phyloP scores from a whole-genome alignment of 2,888 invertebrate species.

The Dromius quadrimaculatus region DNA sequence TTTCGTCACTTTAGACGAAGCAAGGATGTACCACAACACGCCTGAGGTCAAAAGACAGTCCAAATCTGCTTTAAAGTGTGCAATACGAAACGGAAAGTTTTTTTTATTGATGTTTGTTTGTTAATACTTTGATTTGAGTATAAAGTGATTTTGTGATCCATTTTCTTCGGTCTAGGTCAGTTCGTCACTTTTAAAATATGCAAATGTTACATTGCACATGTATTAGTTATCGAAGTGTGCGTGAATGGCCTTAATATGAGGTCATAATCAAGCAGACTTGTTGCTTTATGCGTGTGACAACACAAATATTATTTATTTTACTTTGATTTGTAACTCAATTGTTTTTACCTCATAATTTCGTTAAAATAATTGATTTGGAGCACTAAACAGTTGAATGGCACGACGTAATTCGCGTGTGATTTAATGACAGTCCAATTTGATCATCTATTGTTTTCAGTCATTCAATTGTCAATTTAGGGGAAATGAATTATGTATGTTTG shows the following conservation, averaged over 20 bases:
- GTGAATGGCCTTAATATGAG: conserved; percentile 4
- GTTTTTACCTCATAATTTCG: background rate
- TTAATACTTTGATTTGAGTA: too few relatives aligned
- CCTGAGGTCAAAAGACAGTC: too few relatives aligned
- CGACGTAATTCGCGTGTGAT: conserved; percentile 12
- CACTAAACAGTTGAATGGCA: conserved; percentile 12
- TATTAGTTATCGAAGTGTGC: background rate
- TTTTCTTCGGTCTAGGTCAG: conserved; percentile 24
- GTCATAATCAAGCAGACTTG: conserved; percentile 2
- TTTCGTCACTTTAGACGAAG: too few relatives aligned
- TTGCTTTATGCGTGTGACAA: background rate
- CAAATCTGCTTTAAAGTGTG: too few relatives aligned
- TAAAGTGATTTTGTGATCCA: too few relatives aligned
- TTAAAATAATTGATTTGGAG: conserved; percentile 18
- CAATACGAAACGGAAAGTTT: too few relatives aligned
- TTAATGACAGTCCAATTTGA: conserved; percentile 21
- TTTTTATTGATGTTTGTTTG: too few relatives aligned
- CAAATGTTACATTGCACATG: background rate
- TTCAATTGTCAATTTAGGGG: conserved; percentile 43
- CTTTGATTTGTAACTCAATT: too few relatives aligned
- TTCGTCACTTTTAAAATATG: conserved; percentile 19
- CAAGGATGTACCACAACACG: too few relatives aligned
- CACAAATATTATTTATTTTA: background rate
- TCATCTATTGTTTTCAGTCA: conserved; percentile 32
- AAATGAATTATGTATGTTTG: too few relatives aligned